Conservation (phyloP, 2,888 invertebrate genomes). For the Octodonta nipae region DNA sequence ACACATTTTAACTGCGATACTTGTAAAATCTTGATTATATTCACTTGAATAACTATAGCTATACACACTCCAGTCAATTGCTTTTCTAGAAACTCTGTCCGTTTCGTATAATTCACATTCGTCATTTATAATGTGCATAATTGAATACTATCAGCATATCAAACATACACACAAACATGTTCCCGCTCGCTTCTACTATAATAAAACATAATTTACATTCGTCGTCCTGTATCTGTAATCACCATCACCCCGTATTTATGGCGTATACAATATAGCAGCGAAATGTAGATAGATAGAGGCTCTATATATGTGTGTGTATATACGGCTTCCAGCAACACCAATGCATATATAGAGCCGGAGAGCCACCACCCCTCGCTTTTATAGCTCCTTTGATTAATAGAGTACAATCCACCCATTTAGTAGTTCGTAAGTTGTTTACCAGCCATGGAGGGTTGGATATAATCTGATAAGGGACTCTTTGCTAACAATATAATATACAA, state of each 20-base stretch:
- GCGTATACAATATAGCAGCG: too few species aligned
- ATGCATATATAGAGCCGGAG: slow-evolving; percentile 14
- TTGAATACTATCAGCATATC: slow-evolving; percentile 2
- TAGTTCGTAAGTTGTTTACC: slow-evolving; percentile 29
- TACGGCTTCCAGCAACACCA: not conserved
- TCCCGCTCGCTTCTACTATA: slow-evolving; percentile 21
- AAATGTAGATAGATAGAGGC: slow-evolving; percentile 23
- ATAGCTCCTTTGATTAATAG: slow-evolving; percentile 30
- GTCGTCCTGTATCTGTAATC: slow-evolving; percentile 22
- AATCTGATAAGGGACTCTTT: slow-evolving; percentile 32
- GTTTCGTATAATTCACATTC: too few species aligned
- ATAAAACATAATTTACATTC: slow-evolving; percentile 24
- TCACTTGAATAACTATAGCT: too few species aligned
- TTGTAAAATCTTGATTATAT: too few species aligned
- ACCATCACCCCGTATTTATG: slow-evolving; percentile 26
- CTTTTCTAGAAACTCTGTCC: too few species aligned
- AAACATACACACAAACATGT: slow-evolving; percentile 9
- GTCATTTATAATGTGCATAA: too few species aligned
- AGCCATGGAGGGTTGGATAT: slow-evolving; percentile 25
- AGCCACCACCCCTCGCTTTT: slow-evolving; percentile 15
- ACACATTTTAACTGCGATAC: too few species aligned
- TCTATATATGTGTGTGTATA: not conserved
- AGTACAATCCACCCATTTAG: slow-evolving; percentile 31
- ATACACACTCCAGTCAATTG: too few species aligned
- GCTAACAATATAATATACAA: too few species aligned